phyloP scores from a whole-genome alignment of 2,888 invertebrate genomes.

The Hirtodrosophila confusa region DNA sequence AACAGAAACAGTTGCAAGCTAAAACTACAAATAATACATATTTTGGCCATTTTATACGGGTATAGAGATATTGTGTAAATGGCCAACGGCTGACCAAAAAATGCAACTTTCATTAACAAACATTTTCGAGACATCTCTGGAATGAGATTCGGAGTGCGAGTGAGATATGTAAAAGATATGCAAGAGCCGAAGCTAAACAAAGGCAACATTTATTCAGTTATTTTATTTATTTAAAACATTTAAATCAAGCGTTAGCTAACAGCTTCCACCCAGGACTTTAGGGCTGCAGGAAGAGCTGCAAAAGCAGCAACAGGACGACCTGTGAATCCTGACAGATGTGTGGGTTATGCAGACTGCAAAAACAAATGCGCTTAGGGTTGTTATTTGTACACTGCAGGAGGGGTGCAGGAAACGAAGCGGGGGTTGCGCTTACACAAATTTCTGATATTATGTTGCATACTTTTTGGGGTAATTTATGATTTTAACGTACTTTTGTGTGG shows the following conservation, averaged over 20 bases:
- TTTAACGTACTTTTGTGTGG: slow-evolving; percentile 57
- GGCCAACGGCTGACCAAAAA: slow-evolving; percentile 38
- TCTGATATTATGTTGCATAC: slow-evolving; percentile 76
- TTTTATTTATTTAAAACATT: slow-evolving; percentile 67
- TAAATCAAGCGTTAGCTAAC: slow-evolving; percentile 59
- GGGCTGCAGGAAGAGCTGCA: background rate
- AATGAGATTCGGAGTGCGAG: background rate
- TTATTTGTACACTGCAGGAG: slow-evolving; percentile 15
- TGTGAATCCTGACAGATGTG: slow-evolving; percentile 56
- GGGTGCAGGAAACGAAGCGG: slow-evolving; percentile 18
- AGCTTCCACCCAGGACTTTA: slow-evolving; percentile 11
- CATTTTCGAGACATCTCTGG: background rate
- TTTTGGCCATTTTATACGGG: slow-evolving; percentile 1
- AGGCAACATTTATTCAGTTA: slow-evolving; percentile 43
- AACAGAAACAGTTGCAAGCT: slow-evolving; percentile 14
- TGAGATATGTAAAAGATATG: background rate
- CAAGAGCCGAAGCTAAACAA: slow-evolving; percentile 28
- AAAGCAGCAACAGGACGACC: slow-evolving; percentile 11
- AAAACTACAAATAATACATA: slow-evolving; percentile 4
- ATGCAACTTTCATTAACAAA: slow-evolving; percentile 51
- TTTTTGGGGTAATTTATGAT: slow-evolving; percentile 75
- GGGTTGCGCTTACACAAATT: slow-evolving; percentile 67
- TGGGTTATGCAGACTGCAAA: slow-evolving; percentile 50
- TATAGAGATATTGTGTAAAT: slow-evolving; percentile 24
- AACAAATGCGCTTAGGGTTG: slow-evolving; percentile 71